A percentile compares a stretch with the other conserved stretches of the same genome.
Evolutionary conservation across 2,797 vertebrate genomes (phyloP).

Genomic region (Esox lucius): DNA sequence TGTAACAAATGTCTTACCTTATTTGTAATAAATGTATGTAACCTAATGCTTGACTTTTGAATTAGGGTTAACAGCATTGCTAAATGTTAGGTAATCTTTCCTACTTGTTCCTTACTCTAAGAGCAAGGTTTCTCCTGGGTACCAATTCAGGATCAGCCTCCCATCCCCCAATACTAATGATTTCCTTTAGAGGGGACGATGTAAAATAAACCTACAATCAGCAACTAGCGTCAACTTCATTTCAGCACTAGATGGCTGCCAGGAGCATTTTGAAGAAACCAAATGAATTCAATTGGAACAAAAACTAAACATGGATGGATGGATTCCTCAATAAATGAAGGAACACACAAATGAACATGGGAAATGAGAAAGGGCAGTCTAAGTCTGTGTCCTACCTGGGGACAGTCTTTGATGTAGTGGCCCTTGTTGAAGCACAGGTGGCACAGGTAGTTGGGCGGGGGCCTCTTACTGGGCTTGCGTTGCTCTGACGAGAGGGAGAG

Average conservation of each 20-base stretch:
- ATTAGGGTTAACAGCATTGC: background rate
- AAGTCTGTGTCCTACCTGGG: conserved; percentile 84
- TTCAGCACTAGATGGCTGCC: background rate
- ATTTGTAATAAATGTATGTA: conserved; percentile 2
- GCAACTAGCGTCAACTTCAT: background rate
- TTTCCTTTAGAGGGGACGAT: background rate
- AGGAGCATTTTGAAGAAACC: background rate
- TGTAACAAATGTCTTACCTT: no score
- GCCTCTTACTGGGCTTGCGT: conserved; percentile 96
- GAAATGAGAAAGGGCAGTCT: background rate
- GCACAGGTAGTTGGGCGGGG: conserved; percentile 97
- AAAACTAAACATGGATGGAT: background rate
- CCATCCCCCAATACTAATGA: background rate
- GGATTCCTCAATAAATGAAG: background rate
- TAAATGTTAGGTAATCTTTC: background rate
- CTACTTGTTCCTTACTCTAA: background rate
- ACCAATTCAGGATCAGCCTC: background rate
- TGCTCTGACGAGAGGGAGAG: conserved; percentile 93
- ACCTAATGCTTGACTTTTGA: background rate
- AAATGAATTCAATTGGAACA: background rate
- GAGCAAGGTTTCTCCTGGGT: background rate
- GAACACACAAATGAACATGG: background rate
- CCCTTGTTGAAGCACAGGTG: conserved; percentile 99
- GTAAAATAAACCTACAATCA: background rate
- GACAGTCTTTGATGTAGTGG: conserved; percentile 99